Evolutionary conservation across 1,140 invertebrate genomes (phyloP), one percentile per base, ranked within the genome.

Genomic region (Papilio polyxenes): DNA sequence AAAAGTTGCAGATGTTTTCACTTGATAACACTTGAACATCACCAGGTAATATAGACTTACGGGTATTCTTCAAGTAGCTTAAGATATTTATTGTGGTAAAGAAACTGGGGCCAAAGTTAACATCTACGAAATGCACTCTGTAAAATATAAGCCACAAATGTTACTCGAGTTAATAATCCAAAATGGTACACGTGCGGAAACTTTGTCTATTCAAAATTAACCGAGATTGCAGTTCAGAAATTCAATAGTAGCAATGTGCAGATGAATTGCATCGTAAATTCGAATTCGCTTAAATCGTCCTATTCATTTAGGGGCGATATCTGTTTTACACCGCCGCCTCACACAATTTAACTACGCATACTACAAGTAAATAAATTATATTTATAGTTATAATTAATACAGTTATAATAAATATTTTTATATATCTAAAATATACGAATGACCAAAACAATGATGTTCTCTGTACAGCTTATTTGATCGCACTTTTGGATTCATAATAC

Each of bases 121-220:
- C 37, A 72, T 40, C 37, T 31, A 31, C 31, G 31, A 72, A 72
- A 11, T 72, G 31, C 23, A 10, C 65, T 37, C 65, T 11, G 65
- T 37, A 15, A 65, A 65, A 65, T 65, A 65, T 65, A 31, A 72
- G 3, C 40, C 23, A 23, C 31, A 72, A 72, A 72, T 72, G 65
- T 72, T 40, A 15, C 65, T 13, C 65, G 31, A 40, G 65, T 17
- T 72, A 72, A 40, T 72, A 40, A 72, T 72, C 65, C 65, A 72
- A 72, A 72, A 72, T 31, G 65, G 5, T 20, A 62, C 37, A 72
- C 65, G 65, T 72, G 31, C 37, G 65, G 31, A 72, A 72, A 72
- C 65, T 72, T 72, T 72, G 31, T 37, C 65, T 72, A 37, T 72
- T 72, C 65, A 72, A 37, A 72, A 72, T 72, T 72, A 72, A 72